phyloP scores from a whole-genome alignment of 2,113 vertebrate genomes.

The Henicopernis longicauda region DNA sequence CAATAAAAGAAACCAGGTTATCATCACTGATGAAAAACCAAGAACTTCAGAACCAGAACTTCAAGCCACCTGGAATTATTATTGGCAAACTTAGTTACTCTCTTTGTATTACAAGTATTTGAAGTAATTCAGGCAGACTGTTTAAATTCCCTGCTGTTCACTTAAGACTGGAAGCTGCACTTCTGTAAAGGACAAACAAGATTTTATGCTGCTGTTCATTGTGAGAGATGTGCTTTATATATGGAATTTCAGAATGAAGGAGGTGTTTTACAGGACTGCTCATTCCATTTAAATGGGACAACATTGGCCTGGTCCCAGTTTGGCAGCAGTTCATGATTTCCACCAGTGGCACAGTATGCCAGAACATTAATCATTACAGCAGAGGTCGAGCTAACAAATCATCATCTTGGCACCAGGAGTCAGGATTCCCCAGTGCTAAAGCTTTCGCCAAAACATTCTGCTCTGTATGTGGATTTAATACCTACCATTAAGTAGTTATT shows the following conservation, averaged over 20 bases:
- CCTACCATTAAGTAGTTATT: slow-evolving; percentile 55
- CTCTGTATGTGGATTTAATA: slow-evolving; percentile 25
- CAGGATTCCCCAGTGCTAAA: slow-evolving; percentile 6
- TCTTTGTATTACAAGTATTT: background rate
- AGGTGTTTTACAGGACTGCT: background rate
- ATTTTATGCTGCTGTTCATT: background rate
- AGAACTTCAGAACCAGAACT: background rate
- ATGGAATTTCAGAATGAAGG: background rate
- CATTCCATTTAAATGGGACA: background rate
- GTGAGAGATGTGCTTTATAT: background rate
- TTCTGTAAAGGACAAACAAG: background rate
- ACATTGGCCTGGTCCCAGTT: background rate
- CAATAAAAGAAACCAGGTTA: background rate
- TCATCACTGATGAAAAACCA: background rate
- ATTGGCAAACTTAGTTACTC: background rate
- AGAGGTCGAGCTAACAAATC: slow-evolving; percentile 36
- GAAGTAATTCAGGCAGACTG: background rate
- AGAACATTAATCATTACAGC: background rate
- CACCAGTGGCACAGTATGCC: background rate
- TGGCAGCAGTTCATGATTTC: background rate
- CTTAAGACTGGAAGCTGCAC: background rate
- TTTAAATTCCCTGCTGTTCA: background rate
- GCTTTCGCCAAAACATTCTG: background rate
- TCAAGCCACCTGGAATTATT: background rate
- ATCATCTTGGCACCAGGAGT: slow-evolving; percentile 20